Evolutionary conservation across 1,140 invertebrate genomes (phyloP).

Genomic region (Sycophila sp.): DNA sequence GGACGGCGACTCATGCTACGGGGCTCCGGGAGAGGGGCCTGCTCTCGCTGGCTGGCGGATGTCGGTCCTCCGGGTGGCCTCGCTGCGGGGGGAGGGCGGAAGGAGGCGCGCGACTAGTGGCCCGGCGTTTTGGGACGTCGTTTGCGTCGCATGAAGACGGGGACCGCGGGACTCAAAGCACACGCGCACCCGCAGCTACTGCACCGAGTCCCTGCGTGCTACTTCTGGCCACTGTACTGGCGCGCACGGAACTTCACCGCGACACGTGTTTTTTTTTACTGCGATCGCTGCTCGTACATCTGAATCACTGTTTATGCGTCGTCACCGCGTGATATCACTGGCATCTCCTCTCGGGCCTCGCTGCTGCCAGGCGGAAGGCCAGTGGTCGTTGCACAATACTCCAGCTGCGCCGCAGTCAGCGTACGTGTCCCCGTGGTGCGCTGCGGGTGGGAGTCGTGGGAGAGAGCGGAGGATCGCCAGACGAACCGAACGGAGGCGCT

Average conservation of each 20-base stretch:
- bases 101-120: background rate
- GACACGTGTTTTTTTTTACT: no score
- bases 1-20: background rate
- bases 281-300: slow-evolving; percentile 10
- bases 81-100: background rate
- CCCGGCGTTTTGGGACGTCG: slow-evolving; percentile 35
- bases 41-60: no score
- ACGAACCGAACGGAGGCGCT: slow-evolving; percentile 58
- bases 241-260: no score
- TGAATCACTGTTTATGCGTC: slow-evolving; percentile 7
- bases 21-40: background rate
- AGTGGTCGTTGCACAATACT: background rate
- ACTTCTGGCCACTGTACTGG: no score
- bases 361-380: slow-evolving; percentile 48
- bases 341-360: background rate
- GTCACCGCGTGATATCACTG: background rate
- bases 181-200: background rate
- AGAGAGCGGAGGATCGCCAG: no score
- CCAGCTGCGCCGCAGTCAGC: no score
- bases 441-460: no score
- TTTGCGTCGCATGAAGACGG: slow-evolving; percentile 34
- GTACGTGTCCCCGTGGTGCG: no score
- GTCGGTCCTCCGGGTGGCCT: background rate
- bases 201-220: background rate
- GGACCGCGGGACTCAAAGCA: background rate